Conservation (phyloP, 2,113 vertebrate species). For the Rattus rattus region DNA sequence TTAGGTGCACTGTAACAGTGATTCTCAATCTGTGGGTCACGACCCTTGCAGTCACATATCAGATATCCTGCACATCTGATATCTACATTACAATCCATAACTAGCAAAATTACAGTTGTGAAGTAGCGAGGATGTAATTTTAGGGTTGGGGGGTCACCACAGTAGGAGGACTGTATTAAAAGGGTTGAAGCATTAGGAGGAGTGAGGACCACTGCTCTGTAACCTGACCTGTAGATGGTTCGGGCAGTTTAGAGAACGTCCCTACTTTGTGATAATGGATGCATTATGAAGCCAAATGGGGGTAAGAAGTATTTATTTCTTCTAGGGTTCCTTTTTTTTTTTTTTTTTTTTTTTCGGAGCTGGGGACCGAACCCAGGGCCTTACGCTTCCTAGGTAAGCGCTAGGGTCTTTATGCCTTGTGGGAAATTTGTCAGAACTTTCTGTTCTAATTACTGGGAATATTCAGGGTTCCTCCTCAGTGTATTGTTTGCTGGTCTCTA, state of each 20-base stretch:
- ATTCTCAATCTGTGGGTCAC: neutral
- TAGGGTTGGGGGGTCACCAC: neutral
- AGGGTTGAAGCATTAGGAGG: neutral
- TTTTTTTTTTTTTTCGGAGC: no score
- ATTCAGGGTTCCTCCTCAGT: neutral
- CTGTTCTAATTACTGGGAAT: rapidly evolving
- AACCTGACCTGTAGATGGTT: neutral
- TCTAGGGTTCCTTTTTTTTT: no score
- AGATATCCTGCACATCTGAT: neutral
- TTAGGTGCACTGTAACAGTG: rapidly evolving
- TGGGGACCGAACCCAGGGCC: no score
- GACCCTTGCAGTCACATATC: neutral
- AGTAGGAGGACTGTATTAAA: neutral
- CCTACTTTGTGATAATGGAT: neutral
- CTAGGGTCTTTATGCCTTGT: no score
- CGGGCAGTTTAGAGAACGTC: neutral
- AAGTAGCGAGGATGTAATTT: neutral
- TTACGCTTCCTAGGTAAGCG: no score
- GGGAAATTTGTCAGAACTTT: neutral
- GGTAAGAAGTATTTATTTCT: neutral
- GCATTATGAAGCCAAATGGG: neutral
- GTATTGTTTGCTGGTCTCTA: neutral
- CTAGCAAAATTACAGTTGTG: no score
- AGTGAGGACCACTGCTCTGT: neutral
- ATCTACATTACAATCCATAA: neutral